These are phyloP conservation scores for Heliothis subflexa DNA, from an alignment of 1,140 invertebrate species.

Conservation along the genomic window DNA sequence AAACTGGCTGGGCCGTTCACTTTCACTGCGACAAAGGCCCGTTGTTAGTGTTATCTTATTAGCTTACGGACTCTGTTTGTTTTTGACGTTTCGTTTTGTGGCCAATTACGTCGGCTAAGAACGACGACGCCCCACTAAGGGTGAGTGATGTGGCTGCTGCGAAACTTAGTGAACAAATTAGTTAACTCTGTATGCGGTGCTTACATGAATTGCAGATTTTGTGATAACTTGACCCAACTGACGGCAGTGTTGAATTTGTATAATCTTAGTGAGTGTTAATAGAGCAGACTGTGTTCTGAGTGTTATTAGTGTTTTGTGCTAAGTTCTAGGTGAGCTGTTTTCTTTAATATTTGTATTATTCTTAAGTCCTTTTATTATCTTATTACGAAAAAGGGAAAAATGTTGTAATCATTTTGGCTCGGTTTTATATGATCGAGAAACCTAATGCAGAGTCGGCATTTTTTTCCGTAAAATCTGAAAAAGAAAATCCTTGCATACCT, in stretches of 20 bases:
- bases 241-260: slow-evolving; percentile 7
- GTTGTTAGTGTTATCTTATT: slow-evolving; percentile 60
- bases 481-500: too few relatives aligned
- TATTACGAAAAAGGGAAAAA: not conserved
- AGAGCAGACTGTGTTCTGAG: not conserved
- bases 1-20: slow-evolving; percentile 55
- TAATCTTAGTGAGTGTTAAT: slow-evolving; percentile 21
- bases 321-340: not conserved
- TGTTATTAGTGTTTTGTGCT: not conserved
- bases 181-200: slow-evolving; percentile 6
- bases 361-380: not conserved
- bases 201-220: slow-evolving; percentile 12
- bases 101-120: slow-evolving; percentile 5
- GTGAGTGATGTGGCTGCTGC: not conserved
- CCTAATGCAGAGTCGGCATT: too few relatives aligned
- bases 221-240: slow-evolving; percentile 21
- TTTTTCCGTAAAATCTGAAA: too few relatives aligned
- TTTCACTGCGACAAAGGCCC: slow-evolving; percentile 60
- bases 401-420: too few relatives aligned
- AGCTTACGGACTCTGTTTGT: slow-evolving; percentile 41
- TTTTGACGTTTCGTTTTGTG: slow-evolving; percentile 48
- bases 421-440: too few relatives aligned
- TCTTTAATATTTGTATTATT: not conserved
- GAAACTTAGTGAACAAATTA: slow-evolving; percentile 11
- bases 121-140: not conserved